Conservation (phyloP, 2,797 vertebrate genomes). For the Melanotaenia trifasciata region DNA sequence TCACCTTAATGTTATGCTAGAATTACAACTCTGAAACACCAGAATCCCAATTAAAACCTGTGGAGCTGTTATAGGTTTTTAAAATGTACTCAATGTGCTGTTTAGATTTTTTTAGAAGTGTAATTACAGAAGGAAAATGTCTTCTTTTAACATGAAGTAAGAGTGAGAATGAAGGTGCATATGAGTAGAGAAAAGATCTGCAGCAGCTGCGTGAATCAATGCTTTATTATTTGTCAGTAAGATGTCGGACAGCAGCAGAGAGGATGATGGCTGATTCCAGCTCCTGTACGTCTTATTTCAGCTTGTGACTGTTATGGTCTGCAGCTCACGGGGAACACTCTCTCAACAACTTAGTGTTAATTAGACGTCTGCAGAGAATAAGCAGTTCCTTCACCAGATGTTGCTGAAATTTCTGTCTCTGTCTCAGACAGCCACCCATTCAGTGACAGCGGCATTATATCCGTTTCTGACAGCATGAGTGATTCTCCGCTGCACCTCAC, state of each 20-base stretch:
- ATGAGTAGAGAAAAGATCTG: slow-evolving; percentile 20
- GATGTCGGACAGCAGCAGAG: slow-evolving; percentile 40
- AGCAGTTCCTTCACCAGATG: slow-evolving; percentile 66
- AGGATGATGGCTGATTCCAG: slow-evolving; percentile 52
- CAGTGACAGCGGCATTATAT: slow-evolving; percentile 44
- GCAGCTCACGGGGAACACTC: slow-evolving; percentile 64
- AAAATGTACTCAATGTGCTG: neutral
- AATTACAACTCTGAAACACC: slow-evolving; percentile 3
- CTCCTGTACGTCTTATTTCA: slow-evolving; percentile 60
- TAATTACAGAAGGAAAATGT: slow-evolving; percentile 2
- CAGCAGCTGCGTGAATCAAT: slow-evolving; percentile 23
- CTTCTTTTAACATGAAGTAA: neutral
- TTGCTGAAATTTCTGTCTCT: slow-evolving; percentile 45
- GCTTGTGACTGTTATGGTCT: slow-evolving; percentile 43
- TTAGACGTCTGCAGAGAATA: slow-evolving; percentile 62
- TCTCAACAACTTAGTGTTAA: slow-evolving; percentile 63
- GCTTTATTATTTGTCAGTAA: slow-evolving; percentile 51
- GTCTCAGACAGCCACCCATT: slow-evolving; percentile 28
- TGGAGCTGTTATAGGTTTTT: neutral
- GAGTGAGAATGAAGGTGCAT: neutral
- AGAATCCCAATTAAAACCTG: neutral
- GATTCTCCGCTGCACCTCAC: slow-evolving; percentile 41
- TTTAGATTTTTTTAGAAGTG: neutral
- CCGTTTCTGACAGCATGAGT: slow-evolving; percentile 38
- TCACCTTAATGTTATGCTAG: neutral